A percentile compares a stretch with the other conserved stretches of the same genome.
Evolutionary conservation across 1,140 invertebrate species (phyloP).

Genomic region (Protaetia brevitarsis): DNA sequence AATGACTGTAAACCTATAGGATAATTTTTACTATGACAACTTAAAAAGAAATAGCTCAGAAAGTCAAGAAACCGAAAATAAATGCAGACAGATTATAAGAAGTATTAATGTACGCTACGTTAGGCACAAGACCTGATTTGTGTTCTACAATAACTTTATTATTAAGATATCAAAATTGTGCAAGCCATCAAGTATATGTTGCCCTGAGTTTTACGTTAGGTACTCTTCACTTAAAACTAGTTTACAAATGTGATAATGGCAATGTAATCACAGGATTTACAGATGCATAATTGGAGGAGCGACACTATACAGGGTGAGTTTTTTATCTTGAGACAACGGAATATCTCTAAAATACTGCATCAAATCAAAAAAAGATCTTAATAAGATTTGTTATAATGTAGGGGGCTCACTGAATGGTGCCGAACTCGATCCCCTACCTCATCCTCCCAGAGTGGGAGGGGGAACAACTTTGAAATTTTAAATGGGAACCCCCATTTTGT

Average conservation of each 20-base stretch:
- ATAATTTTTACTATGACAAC: conserved; percentile 7
- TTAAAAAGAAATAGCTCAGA: background rate
- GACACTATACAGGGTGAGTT: no score
- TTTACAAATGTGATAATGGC: conserved; percentile 12
- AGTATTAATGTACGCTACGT: conserved; percentile 30
- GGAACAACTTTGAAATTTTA: no score
- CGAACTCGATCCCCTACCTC: no score
- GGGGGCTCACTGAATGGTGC: no score
- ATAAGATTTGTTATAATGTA: no score
- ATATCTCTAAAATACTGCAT: no score
- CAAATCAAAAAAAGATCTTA: no score
- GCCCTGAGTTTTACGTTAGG: conserved; percentile 38
- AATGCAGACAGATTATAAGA: conserved; percentile 26
- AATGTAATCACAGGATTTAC: conserved; percentile 39
- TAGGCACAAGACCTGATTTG: conserved; percentile 27
- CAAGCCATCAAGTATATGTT: background rate
- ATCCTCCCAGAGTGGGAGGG: no score
- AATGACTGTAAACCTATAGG: conserved; percentile 6
- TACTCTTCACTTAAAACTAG: conserved; percentile 32
- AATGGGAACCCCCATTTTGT: no score
- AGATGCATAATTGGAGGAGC: conserved; percentile 42
- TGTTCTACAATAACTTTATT: conserved; percentile 13
- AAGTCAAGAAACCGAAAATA: conserved; percentile 25
- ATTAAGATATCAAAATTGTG: conserved; percentile 17
- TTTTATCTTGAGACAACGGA: no score